These are phyloP conservation scores for Stenurella melanura DNA, from an alignment of 2,888 invertebrate species.

Conservation along the genomic window DNA sequence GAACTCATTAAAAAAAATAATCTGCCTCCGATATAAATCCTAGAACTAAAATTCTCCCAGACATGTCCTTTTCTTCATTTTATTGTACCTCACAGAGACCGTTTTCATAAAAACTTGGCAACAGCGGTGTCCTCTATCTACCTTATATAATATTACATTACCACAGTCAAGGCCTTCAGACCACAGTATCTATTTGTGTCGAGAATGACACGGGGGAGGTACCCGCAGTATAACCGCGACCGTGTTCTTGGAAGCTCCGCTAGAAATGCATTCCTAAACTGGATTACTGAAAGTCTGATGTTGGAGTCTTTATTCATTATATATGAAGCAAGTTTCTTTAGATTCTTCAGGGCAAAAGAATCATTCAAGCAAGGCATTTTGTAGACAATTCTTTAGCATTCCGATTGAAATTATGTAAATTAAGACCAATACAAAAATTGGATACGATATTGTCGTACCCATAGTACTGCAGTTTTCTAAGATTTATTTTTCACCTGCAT, in stretches of 20 bases:
- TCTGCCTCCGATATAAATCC: too few species aligned
- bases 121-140: not conserved
- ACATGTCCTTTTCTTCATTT: not conserved
- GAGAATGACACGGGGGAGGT: slow-evolving; percentile 1
- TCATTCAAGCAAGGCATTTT: too few species aligned
- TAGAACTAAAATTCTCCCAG: not conserved
- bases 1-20: too few species aligned
- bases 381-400: too few species aligned
- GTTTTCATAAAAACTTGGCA: not conserved
- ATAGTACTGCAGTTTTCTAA: too few species aligned
- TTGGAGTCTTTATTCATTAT: not conserved
- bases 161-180: slow-evolving; percentile 19
- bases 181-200: slow-evolving; percentile 9
- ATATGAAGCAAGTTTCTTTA: too few species aligned
- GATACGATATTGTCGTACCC: too few species aligned
- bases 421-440: too few species aligned
- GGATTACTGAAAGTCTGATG: not conserved
- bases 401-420: too few species aligned
- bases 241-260: not conserved
- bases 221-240: slow-evolving; percentile 1
- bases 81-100: not conserved
- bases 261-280: not conserved
- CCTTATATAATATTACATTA: slow-evolving; percentile 19
- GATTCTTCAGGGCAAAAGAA: too few species aligned
- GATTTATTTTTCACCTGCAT: too few species aligned